Evolutionary conservation across 2,888 invertebrate genomes (phyloP).

Genomic region (Drosophila kokeensis): DNA sequence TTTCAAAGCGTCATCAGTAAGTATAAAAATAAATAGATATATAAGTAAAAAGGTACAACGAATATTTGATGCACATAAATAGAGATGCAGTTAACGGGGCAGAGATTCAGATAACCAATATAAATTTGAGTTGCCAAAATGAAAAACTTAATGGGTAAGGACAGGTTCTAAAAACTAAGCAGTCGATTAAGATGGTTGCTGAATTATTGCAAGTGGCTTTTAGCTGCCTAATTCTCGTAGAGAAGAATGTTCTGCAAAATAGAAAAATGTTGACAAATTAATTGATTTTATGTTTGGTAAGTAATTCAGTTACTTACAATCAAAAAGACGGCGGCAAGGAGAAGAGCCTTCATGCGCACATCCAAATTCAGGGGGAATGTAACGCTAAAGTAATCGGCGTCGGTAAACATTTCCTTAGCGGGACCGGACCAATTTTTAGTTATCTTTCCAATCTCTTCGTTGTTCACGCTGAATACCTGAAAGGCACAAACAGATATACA

Average conservation of each 20-base stretch:
- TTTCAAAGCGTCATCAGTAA: conserved; percentile 10
- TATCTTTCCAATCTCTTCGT: conserved; percentile 91
- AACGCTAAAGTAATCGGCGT: conserved; percentile 93
- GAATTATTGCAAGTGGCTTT: conserved; percentile 4
- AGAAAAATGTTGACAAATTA: neutral
- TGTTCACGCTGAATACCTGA: conserved; percentile 90
- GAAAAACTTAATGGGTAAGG: conserved; percentile 33
- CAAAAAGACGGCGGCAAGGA: conserved; percentile 91
- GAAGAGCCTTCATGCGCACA: conserved; percentile 91
- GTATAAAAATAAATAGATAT: conserved; percentile 3
- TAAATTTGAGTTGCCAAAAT: conserved; percentile 4
- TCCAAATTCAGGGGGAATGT: conserved; percentile 94
- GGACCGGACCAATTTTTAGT: conserved; percentile 94
- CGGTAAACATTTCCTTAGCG: conserved; percentile 91
- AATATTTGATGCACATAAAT: neutral
- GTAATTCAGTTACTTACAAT: conserved; percentile 87
- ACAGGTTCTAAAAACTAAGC: conserved; percentile 44
- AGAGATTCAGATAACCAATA: conserved; percentile 41
- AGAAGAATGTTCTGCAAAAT: conserved; percentile 43
- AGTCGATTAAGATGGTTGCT: conserved; percentile 39
- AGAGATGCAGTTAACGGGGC: conserved; percentile 18
- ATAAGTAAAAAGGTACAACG: neutral
- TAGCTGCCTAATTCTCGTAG: conserved; percentile 47
- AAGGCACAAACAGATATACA: conserved; percentile 49
- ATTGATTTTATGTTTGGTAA: too few relatives aligned